Percentiles rank a stretch among this genome's conserved stretches.
These are phyloP conservation scores for Alviniconcha strummeri DNA, from an alignment of 2,888 invertebrate genomes.

Conservation along the genomic window DNA sequence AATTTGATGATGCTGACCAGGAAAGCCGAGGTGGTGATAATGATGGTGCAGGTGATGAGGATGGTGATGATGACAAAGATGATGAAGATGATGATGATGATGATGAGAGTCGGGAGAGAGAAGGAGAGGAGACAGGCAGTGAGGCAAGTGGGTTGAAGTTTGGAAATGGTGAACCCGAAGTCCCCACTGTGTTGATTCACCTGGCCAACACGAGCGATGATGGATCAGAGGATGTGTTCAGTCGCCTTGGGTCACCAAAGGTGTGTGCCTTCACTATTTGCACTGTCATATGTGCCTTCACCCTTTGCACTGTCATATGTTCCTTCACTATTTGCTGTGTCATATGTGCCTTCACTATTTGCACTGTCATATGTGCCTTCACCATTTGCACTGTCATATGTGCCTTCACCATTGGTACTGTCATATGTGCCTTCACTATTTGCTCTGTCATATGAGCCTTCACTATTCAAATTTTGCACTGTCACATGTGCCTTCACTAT, in stretches of 20 bases:
- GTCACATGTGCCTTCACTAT: too few species aligned
- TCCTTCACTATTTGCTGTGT: too few species aligned
- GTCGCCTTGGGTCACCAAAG: conserved; percentile 41
- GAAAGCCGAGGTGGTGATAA: conserved; percentile 32
- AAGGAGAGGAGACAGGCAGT: conserved; percentile 36
- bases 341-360: too few species aligned
- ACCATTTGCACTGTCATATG: too few species aligned
- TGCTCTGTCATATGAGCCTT: too few species aligned
- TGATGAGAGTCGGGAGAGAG: conserved; percentile 46
- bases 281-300: background rate
- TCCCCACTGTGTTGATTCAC: conserved; percentile 32
- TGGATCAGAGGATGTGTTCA: conserved; percentile 17
- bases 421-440: too few species aligned
- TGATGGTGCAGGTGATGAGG: conserved; percentile 21
- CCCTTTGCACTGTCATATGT: too few species aligned
- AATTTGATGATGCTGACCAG: conserved; percentile 31
- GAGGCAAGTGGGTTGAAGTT: conserved; percentile 24
- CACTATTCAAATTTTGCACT: too few species aligned
- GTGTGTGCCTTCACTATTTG: conserved; percentile 15
- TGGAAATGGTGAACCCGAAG: conserved; percentile 18
- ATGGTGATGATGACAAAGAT: conserved; percentile 22
- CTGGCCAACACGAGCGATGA: conserved; percentile 30
- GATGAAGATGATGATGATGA: conserved; percentile 44
- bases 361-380: too few species aligned
- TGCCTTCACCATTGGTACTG: too few species aligned